Conservation (phyloP, 2,797 vertebrate species). For the Melanotaenia nigrans region DNA sequence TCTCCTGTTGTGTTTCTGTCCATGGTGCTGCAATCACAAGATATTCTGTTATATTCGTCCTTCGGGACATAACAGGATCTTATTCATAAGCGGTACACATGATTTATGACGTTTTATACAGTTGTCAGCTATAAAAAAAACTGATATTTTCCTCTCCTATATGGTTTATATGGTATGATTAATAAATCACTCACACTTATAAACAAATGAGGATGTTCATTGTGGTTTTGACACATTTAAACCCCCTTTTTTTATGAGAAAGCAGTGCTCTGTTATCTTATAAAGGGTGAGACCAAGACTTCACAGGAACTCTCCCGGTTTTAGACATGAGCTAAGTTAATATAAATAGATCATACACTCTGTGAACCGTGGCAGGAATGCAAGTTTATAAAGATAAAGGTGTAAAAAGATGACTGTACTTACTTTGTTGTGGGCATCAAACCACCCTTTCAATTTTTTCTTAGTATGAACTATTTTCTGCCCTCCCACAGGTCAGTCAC, state of each 20-base stretch:
- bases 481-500: conserved; percentile 27
- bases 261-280: neutral
- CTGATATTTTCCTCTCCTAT: neutral
- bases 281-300: conserved; percentile 34
- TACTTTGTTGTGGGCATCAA: neutral
- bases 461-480: conserved; percentile 53
- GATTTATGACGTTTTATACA: neutral
- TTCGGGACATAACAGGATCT: conserved; percentile 11
- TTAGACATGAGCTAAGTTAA: conserved; percentile 49
- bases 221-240: neutral
- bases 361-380: conserved; percentile 51
- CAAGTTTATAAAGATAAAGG: conserved; percentile 61
- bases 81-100: conserved; percentile 1
- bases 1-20: conserved; percentile 54
- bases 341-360: conserved; percentile 74
- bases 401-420: conserved; percentile 28
- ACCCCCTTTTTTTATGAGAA: neutral
- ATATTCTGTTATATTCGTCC: conserved; percentile 25
- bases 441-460: conserved; percentile 1
- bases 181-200: neutral
- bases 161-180: neutral
- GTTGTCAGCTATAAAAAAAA: neutral
- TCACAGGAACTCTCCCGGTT: conserved; percentile 19
- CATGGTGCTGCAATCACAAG: conserved; percentile 70
- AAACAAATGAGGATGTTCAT: neutral